Evolutionary conservation across 2,888 invertebrate genomes (phyloP), one percentile per base, ranked within the genome.

Genomic region (Agrilus biguttatus): DNA sequence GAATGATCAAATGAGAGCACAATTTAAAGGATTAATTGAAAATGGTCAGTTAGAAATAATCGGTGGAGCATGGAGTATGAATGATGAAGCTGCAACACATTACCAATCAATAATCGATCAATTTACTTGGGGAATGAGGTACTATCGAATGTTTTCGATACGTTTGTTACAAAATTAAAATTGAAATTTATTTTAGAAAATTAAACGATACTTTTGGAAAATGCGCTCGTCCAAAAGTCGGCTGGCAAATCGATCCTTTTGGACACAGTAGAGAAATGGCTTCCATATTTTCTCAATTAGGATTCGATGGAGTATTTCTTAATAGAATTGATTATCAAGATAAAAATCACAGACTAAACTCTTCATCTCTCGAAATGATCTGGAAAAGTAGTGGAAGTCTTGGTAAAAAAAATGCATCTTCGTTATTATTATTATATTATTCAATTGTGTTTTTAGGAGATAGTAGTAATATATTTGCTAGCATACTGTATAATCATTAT

Each of bases 301-400:
- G 87, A 49, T 93, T 82, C 57, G 91, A 95, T 58, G 92, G 88
- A 0, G 65, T 90, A 49, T 83, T 92, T 56, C 75, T 93, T 44
- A 91, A 87, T 0, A 74, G 93, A 17, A 73, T 92, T 19, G 92
- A 93, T 64, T 90, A 83, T 62, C 78, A 85, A 58, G 93, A 95
- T 58, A 90, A 88, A 60, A 45, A 45, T 0, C 53, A 66, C 0
- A 69, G 92, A 40, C 59, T 80, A 10, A 45, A 51, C 1, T 67
- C 69, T 0, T 75, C 74, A 55, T 75, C 72, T 0, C 77, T 86
- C 63, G 93, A 95, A 65, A 80, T 88, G 72, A 64, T 95, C 14
- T 95, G 93, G 93, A 68, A 74, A 53, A 82, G 74, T 1, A 83
- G 83, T 49, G 73, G 77, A 14, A 80, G 72, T 61, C 70, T 81